Percentiles rank a stretch among this genome's conserved stretches.
These are phyloP conservation scores for Micromussa lordhowensis DNA, from an alignment of 92 coral and sea anemone species.

Conservation along the genomic window DNA sequence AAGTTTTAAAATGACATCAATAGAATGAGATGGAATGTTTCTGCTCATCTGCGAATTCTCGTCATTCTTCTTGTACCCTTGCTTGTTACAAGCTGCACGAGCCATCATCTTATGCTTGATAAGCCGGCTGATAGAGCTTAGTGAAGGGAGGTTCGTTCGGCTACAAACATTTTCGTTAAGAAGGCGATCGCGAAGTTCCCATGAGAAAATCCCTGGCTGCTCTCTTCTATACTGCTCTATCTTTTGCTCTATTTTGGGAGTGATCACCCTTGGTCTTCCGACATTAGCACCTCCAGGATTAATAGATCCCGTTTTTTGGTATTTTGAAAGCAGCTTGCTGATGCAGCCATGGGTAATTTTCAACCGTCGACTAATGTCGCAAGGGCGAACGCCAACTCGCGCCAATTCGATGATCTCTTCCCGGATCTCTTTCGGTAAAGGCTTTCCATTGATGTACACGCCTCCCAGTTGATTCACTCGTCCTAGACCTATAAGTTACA, in stretches of 20 bases:
- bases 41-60: neutral
- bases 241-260: constrained; percentile 63
- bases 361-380: constrained; percentile 89
- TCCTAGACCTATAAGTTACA: constrained; percentile 65
- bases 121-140: constrained; percentile 77
- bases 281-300: constrained; percentile 72
- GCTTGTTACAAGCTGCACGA: neutral
- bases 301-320: constrained; percentile 83
- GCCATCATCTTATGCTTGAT: constrained; percentile 58
- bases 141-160: constrained; percentile 65
- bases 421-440: constrained; percentile 76
- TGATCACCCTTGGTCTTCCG: constrained; percentile 73
- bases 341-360: constrained; percentile 92
- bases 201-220: constrained; percentile 76
- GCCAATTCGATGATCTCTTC: constrained; percentile 78
- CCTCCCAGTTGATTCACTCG: constrained; percentile 91
- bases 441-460: constrained; percentile 83
- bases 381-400: constrained; percentile 82
- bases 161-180: constrained; percentile 68
- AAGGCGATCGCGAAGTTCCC: constrained; percentile 76
- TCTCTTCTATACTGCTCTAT: constrained; percentile 65
- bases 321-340: constrained; percentile 86
- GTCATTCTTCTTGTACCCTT: neutral
- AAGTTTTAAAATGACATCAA: neutral
- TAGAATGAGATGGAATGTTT: neutral